These are phyloP conservation scores for Physocephala rufipes DNA, from an alignment of 2,888 invertebrate species.

Conservation along the genomic window DNA sequence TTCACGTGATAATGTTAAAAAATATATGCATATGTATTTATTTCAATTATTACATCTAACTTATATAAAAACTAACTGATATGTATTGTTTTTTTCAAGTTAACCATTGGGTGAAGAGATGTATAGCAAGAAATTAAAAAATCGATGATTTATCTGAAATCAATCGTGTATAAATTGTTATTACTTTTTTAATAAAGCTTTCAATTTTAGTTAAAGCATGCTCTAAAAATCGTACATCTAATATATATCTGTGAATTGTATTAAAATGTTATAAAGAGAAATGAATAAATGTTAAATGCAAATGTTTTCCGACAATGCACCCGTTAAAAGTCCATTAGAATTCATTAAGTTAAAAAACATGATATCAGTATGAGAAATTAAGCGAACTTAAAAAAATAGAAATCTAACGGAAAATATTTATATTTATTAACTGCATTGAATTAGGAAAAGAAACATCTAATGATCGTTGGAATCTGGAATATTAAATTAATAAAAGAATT, in stretches of 20 bases:
- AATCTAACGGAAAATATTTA: background rate
- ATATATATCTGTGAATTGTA: conserved; percentile 1
- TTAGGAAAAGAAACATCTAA: too few species aligned
- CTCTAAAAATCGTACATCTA: conserved; percentile 11
- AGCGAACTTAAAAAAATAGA: too few species aligned
- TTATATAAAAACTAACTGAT: background rate
- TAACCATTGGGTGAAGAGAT: too few species aligned
- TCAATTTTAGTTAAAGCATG: conserved; percentile 22
- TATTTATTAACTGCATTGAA: background rate
- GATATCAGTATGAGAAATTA: background rate
- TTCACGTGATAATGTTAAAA: background rate
- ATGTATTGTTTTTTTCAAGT: conserved; percentile 5
- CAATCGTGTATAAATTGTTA: conserved; percentile 3
- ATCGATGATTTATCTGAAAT: background rate
- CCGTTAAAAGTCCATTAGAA: too few species aligned
- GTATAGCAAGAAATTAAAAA: too few species aligned
- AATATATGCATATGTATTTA: conserved; percentile 1
- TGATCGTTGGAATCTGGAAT: too few species aligned
- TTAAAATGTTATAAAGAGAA: conserved; percentile 20
- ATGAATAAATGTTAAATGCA: background rate
- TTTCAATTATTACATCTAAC: conserved; percentile 9
- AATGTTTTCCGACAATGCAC: too few species aligned
- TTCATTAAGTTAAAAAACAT: too few species aligned
- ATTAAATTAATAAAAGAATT: too few species aligned
- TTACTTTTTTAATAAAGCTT: conserved; percentile 16